These are phyloP conservation scores for Phoxinus phoxinus DNA, from an alignment of 2,113 vertebrate species.

Conservation along the genomic window DNA sequence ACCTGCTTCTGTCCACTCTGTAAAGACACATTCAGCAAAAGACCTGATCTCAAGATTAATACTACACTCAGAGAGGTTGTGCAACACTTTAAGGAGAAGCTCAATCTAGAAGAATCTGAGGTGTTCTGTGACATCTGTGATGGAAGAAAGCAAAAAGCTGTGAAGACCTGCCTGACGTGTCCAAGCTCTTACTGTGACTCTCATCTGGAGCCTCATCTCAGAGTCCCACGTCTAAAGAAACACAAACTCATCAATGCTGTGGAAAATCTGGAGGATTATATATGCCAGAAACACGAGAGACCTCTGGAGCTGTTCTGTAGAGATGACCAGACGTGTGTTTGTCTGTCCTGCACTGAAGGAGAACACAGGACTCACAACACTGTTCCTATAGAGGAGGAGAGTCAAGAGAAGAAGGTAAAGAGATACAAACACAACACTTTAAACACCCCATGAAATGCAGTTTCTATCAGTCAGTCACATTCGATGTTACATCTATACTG, in stretches of 20 bases:
- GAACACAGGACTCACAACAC: no score
- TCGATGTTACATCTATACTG: no score
- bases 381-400: no score
- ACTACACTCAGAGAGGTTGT: conserved; percentile 7
- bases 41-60: conserved; percentile 1
- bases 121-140: no score
- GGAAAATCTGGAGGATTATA: not conserved
- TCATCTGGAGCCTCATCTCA: no score
- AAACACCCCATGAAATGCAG: not conserved
- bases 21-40: not conserved
- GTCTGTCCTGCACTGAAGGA: no score
- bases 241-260: not conserved
- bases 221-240: no score
- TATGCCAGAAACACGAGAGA: not conserved
- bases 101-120: not conserved
- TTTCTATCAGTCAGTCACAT: no score
- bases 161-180: not conserved
- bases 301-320: no score
- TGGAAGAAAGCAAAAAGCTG: no score
- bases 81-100: not conserved
- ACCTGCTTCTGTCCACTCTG: conserved; percentile 11
- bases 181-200: not conserved
- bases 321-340: no score
- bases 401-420: not conserved
- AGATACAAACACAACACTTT: not conserved